A percentile compares a stretch with the other conserved stretches of the same genome.
Evolutionary conservation across 2,113 vertebrate species (phyloP).

Genomic region (Agapornis roseicollis): DNA sequence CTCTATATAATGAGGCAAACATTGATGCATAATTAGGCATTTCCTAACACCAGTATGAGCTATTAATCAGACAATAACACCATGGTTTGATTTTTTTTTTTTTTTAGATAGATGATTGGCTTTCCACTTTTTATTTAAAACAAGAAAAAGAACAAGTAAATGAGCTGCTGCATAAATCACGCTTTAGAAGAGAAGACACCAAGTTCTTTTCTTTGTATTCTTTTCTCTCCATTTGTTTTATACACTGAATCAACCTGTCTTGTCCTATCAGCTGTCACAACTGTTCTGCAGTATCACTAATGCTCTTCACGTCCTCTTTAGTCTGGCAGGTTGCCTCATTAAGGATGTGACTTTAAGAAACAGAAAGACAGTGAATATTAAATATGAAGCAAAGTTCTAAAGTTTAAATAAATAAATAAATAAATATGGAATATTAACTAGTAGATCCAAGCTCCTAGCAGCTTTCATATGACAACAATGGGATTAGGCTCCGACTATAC

Average conservation of each 20-base stretch:
- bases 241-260: constrained; percentile 14
- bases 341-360: not conserved
- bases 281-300: not conserved
- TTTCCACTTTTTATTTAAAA: constrained; percentile 53
- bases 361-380: not conserved
- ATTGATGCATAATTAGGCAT: constrained; percentile 69
- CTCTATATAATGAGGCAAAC: constrained; percentile 62
- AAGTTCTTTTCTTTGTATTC: not conserved
- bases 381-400: not conserved
- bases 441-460: not conserved
- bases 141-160: constrained; percentile 23
- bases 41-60: constrained; percentile 45
- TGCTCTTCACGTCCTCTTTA: not conserved
- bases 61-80: constrained; percentile 69
- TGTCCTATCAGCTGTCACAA: constrained; percentile 30
- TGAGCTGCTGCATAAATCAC: constrained; percentile 23
- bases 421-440: not conserved
- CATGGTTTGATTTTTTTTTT: constrained; percentile 2
- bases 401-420: not conserved
- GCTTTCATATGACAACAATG: not conserved
- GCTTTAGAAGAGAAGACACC: constrained; percentile 13
- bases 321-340: constrained; percentile 11
- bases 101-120: constrained; percentile 1
- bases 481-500: not conserved
- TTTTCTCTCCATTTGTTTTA: constrained; percentile 40